A percentile compares a stretch with the other conserved stretches of the same genome.
Conservation (phyloP, 1,140 invertebrate genomes). For the Euschistus heros region DNA sequence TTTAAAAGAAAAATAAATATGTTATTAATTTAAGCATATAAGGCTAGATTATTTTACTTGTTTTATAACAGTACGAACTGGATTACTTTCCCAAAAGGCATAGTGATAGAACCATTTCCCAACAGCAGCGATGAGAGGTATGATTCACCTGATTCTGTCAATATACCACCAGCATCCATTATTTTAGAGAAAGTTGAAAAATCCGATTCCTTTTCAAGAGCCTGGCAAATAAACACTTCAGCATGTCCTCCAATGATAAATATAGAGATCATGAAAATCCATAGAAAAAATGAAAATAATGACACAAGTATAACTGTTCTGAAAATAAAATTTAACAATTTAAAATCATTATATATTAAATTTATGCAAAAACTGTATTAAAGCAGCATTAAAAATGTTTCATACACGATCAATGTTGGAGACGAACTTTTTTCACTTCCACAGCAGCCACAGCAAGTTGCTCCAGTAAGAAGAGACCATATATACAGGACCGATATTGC, state of each 20-base stretch:
- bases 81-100: slow-evolving; percentile 8
- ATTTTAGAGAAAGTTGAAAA: neutral
- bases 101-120: neutral
- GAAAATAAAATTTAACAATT: neutral
- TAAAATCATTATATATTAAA: neutral
- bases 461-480: slow-evolving; percentile 40
- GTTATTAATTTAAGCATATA: too few relatives aligned
- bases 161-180: neutral
- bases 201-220: slow-evolving; percentile 29
- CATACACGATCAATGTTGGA: slow-evolving; percentile 41
- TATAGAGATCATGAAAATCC: slow-evolving; percentile 28
- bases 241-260: slow-evolving; percentile 32
- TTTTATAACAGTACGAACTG: neutral
- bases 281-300: slow-evolving; percentile 28
- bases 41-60: too few relatives aligned
- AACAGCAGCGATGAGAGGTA: slow-evolving; percentile 3
- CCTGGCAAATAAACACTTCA: slow-evolving; percentile 45
- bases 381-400: too few relatives aligned
- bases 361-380: neutral
- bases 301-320: slow-evolving; percentile 24
- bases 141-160: neutral
- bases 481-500: slow-evolving; percentile 36
- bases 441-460: slow-evolving; percentile 43
- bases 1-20: too few relatives aligned
- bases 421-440: slow-evolving; percentile 42